phyloP scores from a whole-genome alignment of 2,888 invertebrate species.

The Drosophila nr. fundita region DNA sequence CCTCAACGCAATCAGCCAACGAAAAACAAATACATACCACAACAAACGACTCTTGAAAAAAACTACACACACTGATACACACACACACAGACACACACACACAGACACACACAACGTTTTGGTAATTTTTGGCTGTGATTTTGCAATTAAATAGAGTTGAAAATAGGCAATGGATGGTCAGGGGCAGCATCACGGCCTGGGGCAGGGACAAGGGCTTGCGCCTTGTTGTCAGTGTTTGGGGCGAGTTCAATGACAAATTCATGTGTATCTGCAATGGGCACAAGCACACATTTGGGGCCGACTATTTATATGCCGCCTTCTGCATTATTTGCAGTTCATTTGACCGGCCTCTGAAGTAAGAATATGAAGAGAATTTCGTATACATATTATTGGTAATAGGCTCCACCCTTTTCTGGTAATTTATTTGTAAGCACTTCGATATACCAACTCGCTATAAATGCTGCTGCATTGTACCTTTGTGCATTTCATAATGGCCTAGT shows the following conservation, averaged over 20 bases:
- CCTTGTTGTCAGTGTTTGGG: slow-evolving; percentile 6
- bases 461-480: slow-evolving; percentile 19
- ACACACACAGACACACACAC: neutral
- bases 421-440: slow-evolving; percentile 40
- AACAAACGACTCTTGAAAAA: slow-evolving; percentile 25
- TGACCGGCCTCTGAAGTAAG: slow-evolving; percentile 31
- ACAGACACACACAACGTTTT: slow-evolving; percentile 9
- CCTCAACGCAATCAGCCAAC: slow-evolving; percentile 52
- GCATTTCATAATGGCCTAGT: slow-evolving; percentile 5
- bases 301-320: slow-evolving; percentile 58
- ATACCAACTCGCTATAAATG: neutral
- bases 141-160: slow-evolving; percentile 78
- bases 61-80: slow-evolving; percentile 4
- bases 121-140: slow-evolving; percentile 77
- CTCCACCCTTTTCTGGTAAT: slow-evolving; percentile 12
- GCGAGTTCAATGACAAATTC: slow-evolving; percentile 75
- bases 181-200: neutral
- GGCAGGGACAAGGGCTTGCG: slow-evolving; percentile 4
- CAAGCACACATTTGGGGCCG: slow-evolving; percentile 19
- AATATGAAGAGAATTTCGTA: slow-evolving; percentile 10
- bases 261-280: slow-evolving; percentile 57
- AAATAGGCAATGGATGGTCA: slow-evolving; percentile 11
- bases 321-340: slow-evolving; percentile 72
- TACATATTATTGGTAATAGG: neutral
- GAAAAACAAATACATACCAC: slow-evolving; percentile 61